These are phyloP conservation scores for Cydia amplana DNA, from an alignment of 1,140 invertebrate genomes.

Conservation along the genomic window DNA sequence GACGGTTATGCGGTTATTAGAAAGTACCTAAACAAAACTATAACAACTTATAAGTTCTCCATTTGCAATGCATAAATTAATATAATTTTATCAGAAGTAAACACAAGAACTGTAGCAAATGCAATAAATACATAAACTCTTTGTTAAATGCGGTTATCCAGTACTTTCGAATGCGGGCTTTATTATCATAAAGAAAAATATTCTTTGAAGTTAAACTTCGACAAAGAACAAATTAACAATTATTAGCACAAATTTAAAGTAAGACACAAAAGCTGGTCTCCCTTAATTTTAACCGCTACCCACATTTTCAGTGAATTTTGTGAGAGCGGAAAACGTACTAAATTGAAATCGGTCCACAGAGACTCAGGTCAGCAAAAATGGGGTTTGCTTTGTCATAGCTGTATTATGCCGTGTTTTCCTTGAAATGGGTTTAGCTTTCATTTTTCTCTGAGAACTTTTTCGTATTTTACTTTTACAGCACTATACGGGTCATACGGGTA, in stretches of 20 bases:
- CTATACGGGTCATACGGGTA: too few species aligned
- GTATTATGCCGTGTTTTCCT: neutral
- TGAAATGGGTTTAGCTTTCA: neutral
- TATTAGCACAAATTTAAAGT: conserved; percentile 4
- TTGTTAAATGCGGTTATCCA: conserved; percentile 6
- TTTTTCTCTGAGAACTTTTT: neutral
- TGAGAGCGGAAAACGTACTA: conserved; percentile 17
- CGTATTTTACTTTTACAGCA: neutral
- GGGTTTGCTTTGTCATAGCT: conserved; percentile 10
- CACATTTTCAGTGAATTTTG: neutral
- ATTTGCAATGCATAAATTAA: neutral
- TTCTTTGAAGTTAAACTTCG: conserved; percentile 2
- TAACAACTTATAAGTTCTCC: neutral
- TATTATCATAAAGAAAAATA: neutral
- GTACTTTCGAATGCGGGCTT: neutral
- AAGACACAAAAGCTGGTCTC: conserved; percentile 4
- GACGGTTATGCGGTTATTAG: neutral
- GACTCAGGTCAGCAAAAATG: conserved; percentile 16
- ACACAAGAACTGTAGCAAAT: neutral
- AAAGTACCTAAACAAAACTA: neutral
- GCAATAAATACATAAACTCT: conserved; percentile 17
- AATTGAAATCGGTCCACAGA: conserved; percentile 11
- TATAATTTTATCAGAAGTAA: neutral
- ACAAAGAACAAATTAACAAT: conserved; percentile 18
- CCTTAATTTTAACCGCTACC: neutral